Conservation (phyloP, 2,888 invertebrate genomes). For the Miltochrista miniata region DNA sequence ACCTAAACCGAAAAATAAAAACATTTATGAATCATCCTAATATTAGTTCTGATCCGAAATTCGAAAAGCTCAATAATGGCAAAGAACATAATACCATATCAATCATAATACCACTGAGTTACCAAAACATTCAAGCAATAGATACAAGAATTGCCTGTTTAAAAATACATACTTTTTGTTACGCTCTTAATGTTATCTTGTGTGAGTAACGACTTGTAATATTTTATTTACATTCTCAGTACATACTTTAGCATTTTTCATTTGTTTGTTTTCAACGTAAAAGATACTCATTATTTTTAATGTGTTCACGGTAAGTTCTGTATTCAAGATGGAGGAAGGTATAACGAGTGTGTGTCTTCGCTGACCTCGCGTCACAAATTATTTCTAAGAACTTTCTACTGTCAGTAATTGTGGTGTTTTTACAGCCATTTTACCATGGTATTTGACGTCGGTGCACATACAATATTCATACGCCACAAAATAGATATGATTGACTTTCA, state of each 20-base stretch:
- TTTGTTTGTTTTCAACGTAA: slow-evolving; percentile 8
- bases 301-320: slow-evolving; percentile 4
- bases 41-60: too few relatives aligned
- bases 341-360: too few relatives aligned
- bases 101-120: too few relatives aligned
- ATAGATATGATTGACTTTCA: slow-evolving; percentile 9
- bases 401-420: slow-evolving; percentile 16
- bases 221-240: slow-evolving; percentile 17
- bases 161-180: too few relatives aligned
- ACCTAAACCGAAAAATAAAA: too few relatives aligned
- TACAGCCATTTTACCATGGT: slow-evolving; percentile 10
- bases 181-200: too few relatives aligned
- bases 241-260: slow-evolving; percentile 19
- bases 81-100: too few relatives aligned
- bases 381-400: slow-evolving; percentile 21
- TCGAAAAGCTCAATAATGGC: too few relatives aligned
- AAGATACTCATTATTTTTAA: slow-evolving; percentile 22
- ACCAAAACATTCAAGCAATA: too few relatives aligned
- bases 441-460: slow-evolving; percentile 16
- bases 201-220: slow-evolving; percentile 21
- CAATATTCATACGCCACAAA: slow-evolving; percentile 4
- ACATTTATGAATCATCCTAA: too few relatives aligned
- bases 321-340: slow-evolving; percentile 9
- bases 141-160: too few relatives aligned
- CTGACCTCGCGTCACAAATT: slow-evolving; percentile 15